These are phyloP conservation scores for Colaptes auratus DNA, from an alignment of 2,113 vertebrate species.

Conservation along the genomic window DNA sequence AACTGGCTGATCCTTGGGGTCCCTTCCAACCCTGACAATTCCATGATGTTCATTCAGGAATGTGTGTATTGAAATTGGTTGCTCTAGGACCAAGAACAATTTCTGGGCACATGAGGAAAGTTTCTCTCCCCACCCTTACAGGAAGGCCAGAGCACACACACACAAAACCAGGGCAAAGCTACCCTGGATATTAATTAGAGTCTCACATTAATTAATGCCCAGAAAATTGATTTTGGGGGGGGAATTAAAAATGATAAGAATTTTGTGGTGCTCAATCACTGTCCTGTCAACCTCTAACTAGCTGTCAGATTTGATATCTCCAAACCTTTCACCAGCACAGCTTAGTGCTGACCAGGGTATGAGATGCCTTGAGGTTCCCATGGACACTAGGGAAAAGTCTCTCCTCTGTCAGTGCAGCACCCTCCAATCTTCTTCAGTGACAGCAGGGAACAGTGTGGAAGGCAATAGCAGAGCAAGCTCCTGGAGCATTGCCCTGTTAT, in stretches of 20 bases:
- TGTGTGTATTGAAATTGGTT: too few species aligned
- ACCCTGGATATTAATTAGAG: neutral
- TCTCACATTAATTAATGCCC: accelerated
- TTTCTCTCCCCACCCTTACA: too few species aligned
- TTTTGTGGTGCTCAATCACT: neutral
- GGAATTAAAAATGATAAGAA: neutral
- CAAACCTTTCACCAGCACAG: accelerated
- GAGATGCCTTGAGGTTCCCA: accelerated
- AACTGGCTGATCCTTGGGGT: too few species aligned
- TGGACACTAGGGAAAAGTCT: neutral
- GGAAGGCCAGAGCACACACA: too few species aligned
- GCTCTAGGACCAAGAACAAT: too few species aligned
- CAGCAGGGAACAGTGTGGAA: neutral
- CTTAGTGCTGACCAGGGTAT: neutral
- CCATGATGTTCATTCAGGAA: too few species aligned
- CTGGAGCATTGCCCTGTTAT: neutral
- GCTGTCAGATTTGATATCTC: neutral
- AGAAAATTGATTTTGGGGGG: neutral
- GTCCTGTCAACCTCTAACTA: neutral
- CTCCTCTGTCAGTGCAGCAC: neutral
- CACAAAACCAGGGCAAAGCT: neutral
- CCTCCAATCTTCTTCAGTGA: neutral
- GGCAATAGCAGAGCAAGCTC: neutral
- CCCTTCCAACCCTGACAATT: too few species aligned
- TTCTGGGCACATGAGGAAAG: too few species aligned